Evolutionary conservation across 2,113 vertebrate species (phyloP), one percentile per base, ranked within the genome.

Genomic region (Thermophis baileyi): DNA sequence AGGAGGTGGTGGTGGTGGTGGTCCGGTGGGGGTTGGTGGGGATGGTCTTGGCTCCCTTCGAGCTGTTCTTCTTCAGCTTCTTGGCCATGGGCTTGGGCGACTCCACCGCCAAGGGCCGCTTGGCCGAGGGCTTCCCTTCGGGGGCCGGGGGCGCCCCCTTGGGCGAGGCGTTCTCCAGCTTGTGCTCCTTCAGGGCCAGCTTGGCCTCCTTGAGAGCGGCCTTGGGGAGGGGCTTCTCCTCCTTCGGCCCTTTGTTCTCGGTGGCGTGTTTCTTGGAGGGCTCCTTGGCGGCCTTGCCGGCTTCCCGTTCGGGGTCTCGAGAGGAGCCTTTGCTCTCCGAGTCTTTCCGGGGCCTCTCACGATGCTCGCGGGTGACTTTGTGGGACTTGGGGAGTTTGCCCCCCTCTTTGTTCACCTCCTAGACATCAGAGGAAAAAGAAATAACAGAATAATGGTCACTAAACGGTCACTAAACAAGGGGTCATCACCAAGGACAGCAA

Each of bases 121-220:
- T 99, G 96, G 98, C 98, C 27, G 98, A 98, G 89, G 98, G 98
- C 97, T 99, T 99, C 10, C 98, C 47, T 9, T 99, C 99, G 0
- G 98, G 94, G 4, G 97, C 97, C 0, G 98, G 98, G 10, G 98
- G 98, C 1, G 98, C 98, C 9, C 99, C 99, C 96, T 99, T 99
- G 0, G 99, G 99, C 90, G 99, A 99, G 96, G 98, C 98, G 94
- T 98, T 98, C 94, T 99, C 99, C 97, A 98, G 97, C 97, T 99
- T 99, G 96, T 98, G 97, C 96, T 99, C 99, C 98, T 99, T 99
- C 96, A 99, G 96, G 1, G 99, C 98, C 97, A 99, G 98, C 96
- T 99, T 99, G 94, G 99, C 99, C 97, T 99, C 99, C 97, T 99
- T 99, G 97, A 99, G 99, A 10, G 99, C 99, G 0, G 98, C 99